phyloP scores from a whole-genome alignment of 2,888 invertebrate species.

The Chalcosyrphus nemorum region DNA sequence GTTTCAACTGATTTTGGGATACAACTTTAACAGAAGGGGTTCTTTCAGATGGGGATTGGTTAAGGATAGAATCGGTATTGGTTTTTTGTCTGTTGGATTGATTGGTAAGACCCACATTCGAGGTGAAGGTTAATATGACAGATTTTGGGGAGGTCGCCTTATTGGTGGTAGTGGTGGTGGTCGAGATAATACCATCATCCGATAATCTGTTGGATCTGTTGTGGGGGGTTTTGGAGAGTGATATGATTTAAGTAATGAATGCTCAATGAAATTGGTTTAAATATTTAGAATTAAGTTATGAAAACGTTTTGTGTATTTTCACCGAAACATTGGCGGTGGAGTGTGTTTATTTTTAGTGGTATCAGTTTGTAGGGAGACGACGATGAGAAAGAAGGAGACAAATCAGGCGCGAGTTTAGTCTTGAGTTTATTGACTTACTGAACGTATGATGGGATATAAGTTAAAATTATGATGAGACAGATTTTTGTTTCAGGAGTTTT shows the following conservation, averaged over 20 bases:
- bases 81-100: conserved; percentile 59
- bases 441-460: not conserved
- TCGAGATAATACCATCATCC: conserved; percentile 65
- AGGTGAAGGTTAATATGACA: conserved; percentile 65
- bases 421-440: not conserved
- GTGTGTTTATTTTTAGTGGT: conserved; percentile 15
- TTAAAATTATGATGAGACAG: too few relatives aligned
- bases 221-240: conserved; percentile 65
- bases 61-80: conserved; percentile 56
- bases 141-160: conserved; percentile 63
- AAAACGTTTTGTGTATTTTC: conserved; percentile 52
- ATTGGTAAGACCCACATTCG: conserved; percentile 68
- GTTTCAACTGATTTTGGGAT: conserved; percentile 29
- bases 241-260: conserved; percentile 65
- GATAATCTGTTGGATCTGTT: conserved; percentile 72
- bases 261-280: conserved; percentile 46
- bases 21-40: conserved; percentile 45
- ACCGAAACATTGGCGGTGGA: conserved; percentile 31
- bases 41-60: conserved; percentile 55
- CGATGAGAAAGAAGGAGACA: conserved; percentile 2
- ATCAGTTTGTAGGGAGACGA: conserved; percentile 17
- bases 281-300: conserved; percentile 2
- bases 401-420: not conserved
- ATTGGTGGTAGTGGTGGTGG: conserved; percentile 64
- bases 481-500: too few relatives aligned